Evolutionary conservation across 2,888 invertebrate species (phyloP), one percentile per base, ranked within the genome.

Genomic region (Parascotia fuliginaria): DNA sequence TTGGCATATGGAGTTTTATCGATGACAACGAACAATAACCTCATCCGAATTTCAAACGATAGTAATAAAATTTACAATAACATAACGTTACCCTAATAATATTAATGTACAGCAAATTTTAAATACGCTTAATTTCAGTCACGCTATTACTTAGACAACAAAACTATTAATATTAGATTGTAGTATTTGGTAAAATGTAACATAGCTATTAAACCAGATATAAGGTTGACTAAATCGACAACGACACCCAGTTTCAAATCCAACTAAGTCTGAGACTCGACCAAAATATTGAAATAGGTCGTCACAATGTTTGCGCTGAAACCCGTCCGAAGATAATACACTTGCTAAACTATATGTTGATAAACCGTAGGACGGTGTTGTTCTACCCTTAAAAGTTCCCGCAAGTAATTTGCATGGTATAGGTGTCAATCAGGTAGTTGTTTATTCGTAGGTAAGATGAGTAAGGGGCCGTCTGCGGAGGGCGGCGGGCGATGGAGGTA

Each of bases 401-500:
- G 40, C 62, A 69, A 75, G 73, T 69, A 70, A 82, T 83, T 83
- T 81, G 75, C 81, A 83, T 81, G 74, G 75, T 70, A 76, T 79
- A 78, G 77, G 79, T 83, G 81, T 82, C 80, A 83, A 83, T 84
- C 84, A 83, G 80, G 76, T 74, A 72, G 73, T 76, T 84, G 83
- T 83, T 83, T 83, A 81, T 75, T 65, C 64, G 48, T 51, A 69
- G 68, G 67, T 58, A 63, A 44, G 60, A 56, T 55, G 49, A 40
- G 55, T 41, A 56, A 34, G 50, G 59, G 50, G 47, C 47, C 42
- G 60, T 45, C 62, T 63, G 60, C 53, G 56, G 65, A 56, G 56
- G 44, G 58, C 48, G 54, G 46, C 50, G 50, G 56, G 24, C 51
- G 52, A 54, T 50, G 63, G 56, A 24, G 64, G 66, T 70, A 72